These are phyloP conservation scores for Babylonia areolata DNA, from an alignment of 1,140 invertebrate species.

Conservation along the genomic window DNA sequence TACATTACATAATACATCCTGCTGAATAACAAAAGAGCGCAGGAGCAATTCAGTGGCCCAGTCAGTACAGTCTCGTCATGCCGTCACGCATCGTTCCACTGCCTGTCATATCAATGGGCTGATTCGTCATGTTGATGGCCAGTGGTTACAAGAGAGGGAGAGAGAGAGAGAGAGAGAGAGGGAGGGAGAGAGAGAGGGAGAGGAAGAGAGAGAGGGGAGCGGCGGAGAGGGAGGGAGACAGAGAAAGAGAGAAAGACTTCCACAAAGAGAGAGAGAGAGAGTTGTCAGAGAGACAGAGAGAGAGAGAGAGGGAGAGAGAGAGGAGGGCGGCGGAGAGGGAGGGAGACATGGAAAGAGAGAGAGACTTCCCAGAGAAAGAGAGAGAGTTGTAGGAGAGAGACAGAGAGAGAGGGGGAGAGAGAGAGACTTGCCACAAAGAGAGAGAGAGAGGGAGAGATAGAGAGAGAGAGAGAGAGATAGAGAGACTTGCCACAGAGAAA, in stretches of 20 bases:
- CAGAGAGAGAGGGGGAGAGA: background rate
- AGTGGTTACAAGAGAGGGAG: background rate
- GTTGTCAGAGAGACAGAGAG: background rate
- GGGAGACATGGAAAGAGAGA: background rate
- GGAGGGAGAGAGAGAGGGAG: background rate
- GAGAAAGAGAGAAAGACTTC: background rate
- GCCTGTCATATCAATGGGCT: too few relatives aligned
- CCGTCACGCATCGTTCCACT: too few relatives aligned
- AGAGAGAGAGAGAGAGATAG: slow-evolving; percentile 16
- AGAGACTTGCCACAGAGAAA: background rate
- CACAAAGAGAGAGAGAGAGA: background rate
- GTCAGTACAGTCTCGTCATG: too few relatives aligned
- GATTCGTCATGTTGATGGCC: too few relatives aligned
- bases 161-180: background rate
- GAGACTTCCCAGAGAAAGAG: slow-evolving; percentile 4
- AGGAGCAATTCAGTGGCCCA: too few relatives aligned
- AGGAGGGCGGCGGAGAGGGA: background rate
- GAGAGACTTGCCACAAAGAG: background rate
- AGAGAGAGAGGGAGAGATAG: slow-evolving; percentile 5
- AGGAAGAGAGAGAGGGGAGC: background rate
- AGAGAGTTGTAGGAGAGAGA: background rate
- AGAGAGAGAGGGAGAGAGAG: background rate
- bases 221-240: background rate
- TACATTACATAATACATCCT: too few relatives aligned
- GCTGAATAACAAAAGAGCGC: too few relatives aligned